phyloP scores from a whole-genome alignment of 2,113 vertebrate genomes.

The Clarias gariepinus region DNA sequence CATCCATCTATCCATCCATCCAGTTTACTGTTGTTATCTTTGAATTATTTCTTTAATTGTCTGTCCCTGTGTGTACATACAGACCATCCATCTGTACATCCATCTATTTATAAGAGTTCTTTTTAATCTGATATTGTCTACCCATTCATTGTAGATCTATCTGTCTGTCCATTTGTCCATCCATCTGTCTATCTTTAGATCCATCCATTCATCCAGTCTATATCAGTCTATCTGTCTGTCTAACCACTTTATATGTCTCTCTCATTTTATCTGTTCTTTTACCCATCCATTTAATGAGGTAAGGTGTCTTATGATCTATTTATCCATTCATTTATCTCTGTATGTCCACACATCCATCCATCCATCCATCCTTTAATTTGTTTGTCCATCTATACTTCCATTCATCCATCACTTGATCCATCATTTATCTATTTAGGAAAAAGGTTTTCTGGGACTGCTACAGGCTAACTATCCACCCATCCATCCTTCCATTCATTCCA shows the following conservation, averaged over 20 bases:
- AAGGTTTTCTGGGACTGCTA: too few relatives aligned
- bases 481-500: too few relatives aligned
- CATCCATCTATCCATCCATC: too few relatives aligned
- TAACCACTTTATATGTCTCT: neutral
- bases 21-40: too few relatives aligned
- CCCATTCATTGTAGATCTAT: too few relatives aligned
- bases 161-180: neutral
- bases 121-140: too few relatives aligned
- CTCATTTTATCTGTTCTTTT: neutral
- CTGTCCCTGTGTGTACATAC: too few relatives aligned
- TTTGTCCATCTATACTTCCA: neutral
- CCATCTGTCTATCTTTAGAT: neutral
- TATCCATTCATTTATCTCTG: neutral
- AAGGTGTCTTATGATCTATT: neutral
- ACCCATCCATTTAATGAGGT: neutral
- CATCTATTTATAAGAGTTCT: too few relatives aligned
- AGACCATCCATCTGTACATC: too few relatives aligned
- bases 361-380: neutral
- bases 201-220: neutral
- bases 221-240: neutral
- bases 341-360: neutral
- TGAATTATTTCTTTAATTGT: too few relatives aligned
- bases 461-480: too few relatives aligned
- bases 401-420: neutral
- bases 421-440: too few relatives aligned